These are phyloP conservation scores for Acanthisitta chloris DNA, from an alignment of 2,113 vertebrate genomes.

Conservation along the genomic window DNA sequence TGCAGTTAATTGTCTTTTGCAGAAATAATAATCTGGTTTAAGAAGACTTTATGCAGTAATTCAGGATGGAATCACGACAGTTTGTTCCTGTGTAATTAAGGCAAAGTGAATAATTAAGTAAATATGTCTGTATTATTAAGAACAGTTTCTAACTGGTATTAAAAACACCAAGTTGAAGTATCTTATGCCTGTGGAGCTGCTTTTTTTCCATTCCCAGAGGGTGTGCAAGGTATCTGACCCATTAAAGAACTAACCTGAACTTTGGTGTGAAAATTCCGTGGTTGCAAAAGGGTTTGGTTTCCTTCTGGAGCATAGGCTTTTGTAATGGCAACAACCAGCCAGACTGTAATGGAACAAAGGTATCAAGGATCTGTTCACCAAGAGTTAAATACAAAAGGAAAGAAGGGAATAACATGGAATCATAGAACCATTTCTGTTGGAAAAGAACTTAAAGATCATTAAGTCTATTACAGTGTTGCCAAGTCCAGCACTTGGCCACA, in stretches of 20 bases:
- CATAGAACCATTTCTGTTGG: neutral
- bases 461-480: neutral
- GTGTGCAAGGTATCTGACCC: neutral
- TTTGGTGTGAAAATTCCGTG: neutral
- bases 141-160: neutral
- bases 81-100: slow-evolving; percentile 1
- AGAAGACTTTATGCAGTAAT: neutral
- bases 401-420: neutral
- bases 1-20: neutral
- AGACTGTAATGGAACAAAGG: neutral
- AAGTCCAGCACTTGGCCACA: neutral
- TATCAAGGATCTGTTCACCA: neutral
- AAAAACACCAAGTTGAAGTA: neutral
- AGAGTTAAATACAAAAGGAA: neutral
- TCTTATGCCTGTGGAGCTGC: neutral
- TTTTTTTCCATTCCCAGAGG: neutral
- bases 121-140: neutral
- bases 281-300: neutral
- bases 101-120: neutral
- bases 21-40: neutral
- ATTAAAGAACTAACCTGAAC: neutral
- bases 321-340: neutral
- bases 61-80: neutral
- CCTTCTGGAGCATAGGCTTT: neutral
- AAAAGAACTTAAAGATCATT: neutral